Conservation (phyloP, 2,888 invertebrate species). For the Apamea epomidion region DNA sequence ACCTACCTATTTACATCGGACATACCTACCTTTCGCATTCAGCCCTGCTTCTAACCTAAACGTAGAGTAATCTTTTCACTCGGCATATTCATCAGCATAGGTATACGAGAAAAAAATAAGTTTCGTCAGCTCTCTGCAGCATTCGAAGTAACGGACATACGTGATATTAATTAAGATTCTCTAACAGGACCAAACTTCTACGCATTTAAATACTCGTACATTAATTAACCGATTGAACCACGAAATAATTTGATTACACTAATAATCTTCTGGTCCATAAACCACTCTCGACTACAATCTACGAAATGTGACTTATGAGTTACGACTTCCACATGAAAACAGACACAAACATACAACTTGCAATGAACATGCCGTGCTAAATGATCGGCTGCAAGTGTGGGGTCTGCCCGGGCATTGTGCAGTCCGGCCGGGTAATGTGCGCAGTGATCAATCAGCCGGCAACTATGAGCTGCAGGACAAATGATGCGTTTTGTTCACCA, state of each 20-base stretch:
- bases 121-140: not conserved
- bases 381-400: constrained; percentile 63
- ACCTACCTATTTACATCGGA: not conserved
- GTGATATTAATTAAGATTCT: constrained; percentile 12
- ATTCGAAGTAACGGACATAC: constrained; percentile 14
- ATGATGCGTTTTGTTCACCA: constrained; percentile 62
- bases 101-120: not conserved
- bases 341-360: constrained; percentile 35
- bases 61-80: not conserved
- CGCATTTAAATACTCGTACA: constrained; percentile 19
- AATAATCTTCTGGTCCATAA: constrained; percentile 40
- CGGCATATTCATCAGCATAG: not conserved
- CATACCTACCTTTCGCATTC: too few species aligned
- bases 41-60: not conserved
- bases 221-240: constrained; percentile 2
- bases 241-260: constrained; percentile 10
- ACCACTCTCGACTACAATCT: constrained; percentile 28
- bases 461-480: constrained; percentile 63
- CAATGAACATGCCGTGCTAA: constrained; percentile 63
- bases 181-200: not conserved
- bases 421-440: constrained; percentile 40
- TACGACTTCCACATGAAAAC: constrained; percentile 45
- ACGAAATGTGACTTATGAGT: constrained; percentile 26
- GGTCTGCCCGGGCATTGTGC: constrained; percentile 36
- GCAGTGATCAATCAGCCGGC: constrained; percentile 66